A percentile compares a stretch with the other conserved stretches of the same genome.
phyloP scores from a whole-genome alignment of 1,140 invertebrate species.

The Brachystomella parvula region DNA sequence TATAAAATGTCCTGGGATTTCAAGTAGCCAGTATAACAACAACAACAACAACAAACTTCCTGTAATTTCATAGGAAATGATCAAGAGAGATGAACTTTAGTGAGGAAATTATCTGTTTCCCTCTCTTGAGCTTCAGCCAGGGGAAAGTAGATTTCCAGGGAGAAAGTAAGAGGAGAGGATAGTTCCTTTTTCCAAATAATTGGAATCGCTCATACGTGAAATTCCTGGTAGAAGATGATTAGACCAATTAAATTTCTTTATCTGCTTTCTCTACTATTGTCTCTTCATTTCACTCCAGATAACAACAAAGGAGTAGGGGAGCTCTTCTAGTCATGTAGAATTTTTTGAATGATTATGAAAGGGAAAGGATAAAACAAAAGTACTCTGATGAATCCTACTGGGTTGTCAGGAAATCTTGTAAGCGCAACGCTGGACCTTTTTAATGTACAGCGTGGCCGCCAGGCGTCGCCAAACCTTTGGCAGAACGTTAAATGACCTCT shows the following conservation, averaged over 20 bases:
- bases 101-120: not conserved
- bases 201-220: not conserved
- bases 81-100: not conserved
- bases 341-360: too few relatives aligned
- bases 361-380: too few relatives aligned
- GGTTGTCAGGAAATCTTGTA: too few relatives aligned
- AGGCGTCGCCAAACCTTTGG: too few relatives aligned
- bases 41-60: too few relatives aligned
- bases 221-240: not conserved
- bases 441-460: too few relatives aligned
- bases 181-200: not conserved
- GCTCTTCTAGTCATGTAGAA: too few relatives aligned
- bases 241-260: not conserved
- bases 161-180: not conserved
- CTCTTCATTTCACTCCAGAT: too few relatives aligned
- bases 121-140: not conserved
- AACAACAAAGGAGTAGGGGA: too few relatives aligned
- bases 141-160: not conserved
- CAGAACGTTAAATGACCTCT: too few relatives aligned
- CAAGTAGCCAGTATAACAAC: not conserved
- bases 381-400: too few relatives aligned
- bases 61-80: not conserved
- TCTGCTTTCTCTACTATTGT: not conserved
- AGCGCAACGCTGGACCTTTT: too few relatives aligned
- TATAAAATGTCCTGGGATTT: not conserved